Percentiles rank a stretch among this genome's conserved stretches.
phyloP scores from a whole-genome alignment of 2,888 invertebrate genomes.

The Tinea pellionella region DNA sequence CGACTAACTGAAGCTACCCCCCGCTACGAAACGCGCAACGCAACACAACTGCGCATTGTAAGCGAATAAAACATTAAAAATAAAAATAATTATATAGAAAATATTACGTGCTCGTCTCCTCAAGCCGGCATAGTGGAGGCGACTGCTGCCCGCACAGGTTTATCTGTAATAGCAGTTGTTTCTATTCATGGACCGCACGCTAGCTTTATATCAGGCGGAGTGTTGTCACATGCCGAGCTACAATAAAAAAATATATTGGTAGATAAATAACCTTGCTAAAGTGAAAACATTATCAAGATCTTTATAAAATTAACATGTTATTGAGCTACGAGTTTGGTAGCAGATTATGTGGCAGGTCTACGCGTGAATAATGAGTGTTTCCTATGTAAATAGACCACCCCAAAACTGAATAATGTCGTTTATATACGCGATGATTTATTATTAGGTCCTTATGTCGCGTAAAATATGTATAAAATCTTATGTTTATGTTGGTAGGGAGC shows the following conservation, averaged over 20 bases:
- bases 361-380: slow-evolving; percentile 1
- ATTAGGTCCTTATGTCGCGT: neutral
- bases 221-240: too few relatives aligned
- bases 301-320: neutral
- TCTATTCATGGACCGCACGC: too few relatives aligned
- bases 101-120: too few relatives aligned
- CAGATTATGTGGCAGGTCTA: neutral
- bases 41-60: neutral
- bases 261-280: too few relatives aligned
- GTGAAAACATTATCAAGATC: too few relatives aligned
- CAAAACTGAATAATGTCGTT: slow-evolving; percentile 5
- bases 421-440: slow-evolving; percentile 4
- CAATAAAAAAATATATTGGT: too few relatives aligned
- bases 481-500: too few relatives aligned
- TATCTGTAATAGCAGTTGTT: too few relatives aligned
- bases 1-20: neutral
- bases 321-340: neutral
- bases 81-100: neutral
- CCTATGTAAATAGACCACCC: neutral
- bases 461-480: neutral
- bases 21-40: neutral
- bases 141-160: too few relatives aligned
- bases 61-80: neutral
- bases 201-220: too few relatives aligned
- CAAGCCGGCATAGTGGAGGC: too few relatives aligned